Evolutionary conservation across 2,888 invertebrate genomes (phyloP).

Genomic region (Phragmatobia fuliginosa): DNA sequence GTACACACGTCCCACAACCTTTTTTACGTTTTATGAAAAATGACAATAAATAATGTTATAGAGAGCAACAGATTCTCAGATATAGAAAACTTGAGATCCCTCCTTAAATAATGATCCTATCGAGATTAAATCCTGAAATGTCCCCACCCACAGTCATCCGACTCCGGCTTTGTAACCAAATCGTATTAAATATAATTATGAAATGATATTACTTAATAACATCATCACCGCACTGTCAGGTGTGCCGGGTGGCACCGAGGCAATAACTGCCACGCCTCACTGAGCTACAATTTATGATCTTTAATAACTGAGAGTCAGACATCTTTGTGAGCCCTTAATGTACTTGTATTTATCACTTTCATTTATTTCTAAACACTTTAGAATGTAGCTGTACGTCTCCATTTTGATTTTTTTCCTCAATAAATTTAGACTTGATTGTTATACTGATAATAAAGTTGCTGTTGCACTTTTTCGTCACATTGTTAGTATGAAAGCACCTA

Average conservation of each 20-base stretch:
- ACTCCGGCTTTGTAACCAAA: neutral
- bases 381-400: neutral
- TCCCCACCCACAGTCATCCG: neutral
- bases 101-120: neutral
- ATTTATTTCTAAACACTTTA: neutral
- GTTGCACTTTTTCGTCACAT: too few species aligned
- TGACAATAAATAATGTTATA: too few species aligned
- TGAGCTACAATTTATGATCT: constrained; percentile 27
- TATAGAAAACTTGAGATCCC: too few species aligned
- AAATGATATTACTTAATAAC: constrained; percentile 22
- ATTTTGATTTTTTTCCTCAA: neutral
- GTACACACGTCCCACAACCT: too few species aligned
- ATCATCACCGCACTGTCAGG: constrained; percentile 2
- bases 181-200: neutral
- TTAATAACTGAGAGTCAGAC: constrained; percentile 28
- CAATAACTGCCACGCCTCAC: constrained; percentile 12
- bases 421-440: neutral
- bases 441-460: neutral
- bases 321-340: neutral
- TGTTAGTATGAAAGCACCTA: too few species aligned
- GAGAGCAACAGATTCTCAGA: too few species aligned
- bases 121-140: neutral
- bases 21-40: too few species aligned
- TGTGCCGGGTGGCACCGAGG: neutral
- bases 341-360: constrained; percentile 15